phyloP scores from a whole-genome alignment of 2,888 invertebrate species.

The Timandra comae region DNA sequence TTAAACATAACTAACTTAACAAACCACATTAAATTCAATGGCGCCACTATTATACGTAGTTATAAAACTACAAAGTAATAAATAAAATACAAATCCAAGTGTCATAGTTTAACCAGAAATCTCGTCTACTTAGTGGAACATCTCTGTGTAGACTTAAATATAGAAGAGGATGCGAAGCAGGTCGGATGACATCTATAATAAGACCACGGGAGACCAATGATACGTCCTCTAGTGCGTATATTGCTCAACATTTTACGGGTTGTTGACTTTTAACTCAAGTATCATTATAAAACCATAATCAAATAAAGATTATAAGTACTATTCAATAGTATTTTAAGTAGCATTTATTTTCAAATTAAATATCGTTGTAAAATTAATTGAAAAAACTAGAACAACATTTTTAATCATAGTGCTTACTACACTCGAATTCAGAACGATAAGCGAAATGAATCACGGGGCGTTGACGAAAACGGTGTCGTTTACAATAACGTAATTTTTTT shows the following conservation, averaged over 20 bases:
- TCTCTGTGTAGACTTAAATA: slow-evolving; percentile 62
- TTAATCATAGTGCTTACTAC: too few relatives aligned
- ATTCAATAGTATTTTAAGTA: too few relatives aligned
- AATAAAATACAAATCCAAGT: too few relatives aligned
- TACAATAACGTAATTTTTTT: slow-evolving; percentile 37
- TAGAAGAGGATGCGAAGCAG: slow-evolving; percentile 71
- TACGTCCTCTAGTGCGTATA: slow-evolving; percentile 41
- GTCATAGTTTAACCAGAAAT: slow-evolving; percentile 30
- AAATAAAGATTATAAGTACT: too few relatives aligned
- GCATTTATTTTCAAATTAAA: too few relatives aligned
- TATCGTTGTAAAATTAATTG: too few relatives aligned
- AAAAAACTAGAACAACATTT: too few relatives aligned
- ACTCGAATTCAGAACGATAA: slow-evolving; percentile 18
- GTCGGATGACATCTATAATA: slow-evolving; percentile 76
- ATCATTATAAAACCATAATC: too few relatives aligned
- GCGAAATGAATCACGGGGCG: slow-evolving; percentile 27
- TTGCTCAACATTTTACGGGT: slow-evolving; percentile 68
- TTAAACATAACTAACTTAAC: too few relatives aligned
- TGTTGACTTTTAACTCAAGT: slow-evolving; percentile 53
- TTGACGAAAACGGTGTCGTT: slow-evolving; percentile 34
- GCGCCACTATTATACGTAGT: too few relatives aligned
- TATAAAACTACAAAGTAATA: too few relatives aligned
- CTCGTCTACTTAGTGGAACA: slow-evolving; percentile 45
- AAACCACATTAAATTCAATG: too few relatives aligned
- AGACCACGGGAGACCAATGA: slow-evolving; percentile 69